Percentiles rank a stretch among this genome's conserved stretches.
phyloP scores from a whole-genome alignment of 2,797 vertebrate species.

The Molossus molossus region DNA sequence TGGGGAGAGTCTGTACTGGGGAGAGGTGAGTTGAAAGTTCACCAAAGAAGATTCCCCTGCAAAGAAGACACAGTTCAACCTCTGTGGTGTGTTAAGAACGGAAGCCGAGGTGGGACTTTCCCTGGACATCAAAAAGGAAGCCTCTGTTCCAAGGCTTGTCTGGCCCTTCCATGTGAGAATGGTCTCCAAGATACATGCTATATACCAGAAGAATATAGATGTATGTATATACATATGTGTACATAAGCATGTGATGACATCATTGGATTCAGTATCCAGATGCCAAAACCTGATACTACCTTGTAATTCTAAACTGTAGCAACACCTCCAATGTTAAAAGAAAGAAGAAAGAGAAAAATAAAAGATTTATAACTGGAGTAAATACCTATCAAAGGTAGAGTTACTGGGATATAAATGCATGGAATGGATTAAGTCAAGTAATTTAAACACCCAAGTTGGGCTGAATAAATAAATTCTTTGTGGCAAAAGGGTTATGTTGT shows the following conservation, averaged over 20 bases:
- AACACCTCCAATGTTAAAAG: not conserved
- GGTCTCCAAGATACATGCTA: not conserved
- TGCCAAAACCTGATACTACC: not conserved
- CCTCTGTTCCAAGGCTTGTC: not conserved
- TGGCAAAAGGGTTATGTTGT: not conserved
- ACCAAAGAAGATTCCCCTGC: not conserved
- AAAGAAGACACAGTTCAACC: not conserved
- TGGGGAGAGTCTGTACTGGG: not conserved
- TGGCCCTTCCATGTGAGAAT: not conserved
- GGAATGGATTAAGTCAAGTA: not conserved
- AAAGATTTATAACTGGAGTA: not conserved
- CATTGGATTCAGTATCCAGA: not conserved
- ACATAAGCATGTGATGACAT: not conserved
- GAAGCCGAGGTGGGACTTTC: not conserved
- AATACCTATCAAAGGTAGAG: not conserved
- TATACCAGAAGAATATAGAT: accelerated
- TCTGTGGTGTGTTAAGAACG: not conserved
- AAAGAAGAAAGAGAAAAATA: not conserved
- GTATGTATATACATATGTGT: not conserved
- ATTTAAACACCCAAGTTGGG: not conserved
- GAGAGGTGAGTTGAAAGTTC: not conserved
- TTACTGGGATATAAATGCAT: not conserved
- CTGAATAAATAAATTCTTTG: constrained; percentile 24
- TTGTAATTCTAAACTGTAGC: not conserved
- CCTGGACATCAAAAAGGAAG: not conserved